Percentiles rank a stretch among this genome's conserved stretches.
phyloP scores from a whole-genome alignment of 2,797 vertebrate genomes.

The Mus caroli region DNA sequence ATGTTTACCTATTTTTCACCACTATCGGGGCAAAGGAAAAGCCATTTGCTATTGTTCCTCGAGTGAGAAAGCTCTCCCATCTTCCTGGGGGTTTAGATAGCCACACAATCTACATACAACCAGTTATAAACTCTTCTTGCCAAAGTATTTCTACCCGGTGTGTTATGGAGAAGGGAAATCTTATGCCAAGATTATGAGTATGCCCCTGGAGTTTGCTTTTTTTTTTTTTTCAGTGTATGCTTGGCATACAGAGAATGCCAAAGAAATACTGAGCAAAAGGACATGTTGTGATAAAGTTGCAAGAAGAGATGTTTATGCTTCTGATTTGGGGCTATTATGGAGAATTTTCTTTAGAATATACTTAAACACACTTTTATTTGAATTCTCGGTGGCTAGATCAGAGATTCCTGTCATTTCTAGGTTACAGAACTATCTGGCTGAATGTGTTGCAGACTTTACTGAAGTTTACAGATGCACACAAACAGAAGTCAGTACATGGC shows the following conservation, averaged over 20 bases:
- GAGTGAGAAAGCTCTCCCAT: neutral
- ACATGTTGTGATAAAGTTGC: conserved; percentile 19
- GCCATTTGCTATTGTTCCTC: neutral
- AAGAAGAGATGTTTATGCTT: conserved; percentile 38
- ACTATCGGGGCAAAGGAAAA: neutral
- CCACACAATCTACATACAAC: neutral
- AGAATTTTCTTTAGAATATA: conserved; percentile 45
- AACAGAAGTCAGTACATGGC: neutral
- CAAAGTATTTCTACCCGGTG: neutral
- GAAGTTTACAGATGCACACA: neutral
- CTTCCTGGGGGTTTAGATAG: neutral
- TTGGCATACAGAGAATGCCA: neutral
- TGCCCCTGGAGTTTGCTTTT: neutral
- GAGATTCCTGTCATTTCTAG: conserved; percentile 4
- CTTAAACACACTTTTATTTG: conserved; percentile 34
- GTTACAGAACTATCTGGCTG: conserved; percentile 5
- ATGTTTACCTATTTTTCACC: conserved; percentile 24
- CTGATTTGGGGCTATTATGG: conserved; percentile 1
- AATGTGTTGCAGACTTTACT: neutral
- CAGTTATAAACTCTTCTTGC: conserved; percentile 6
- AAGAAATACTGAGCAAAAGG: conserved; percentile 1
- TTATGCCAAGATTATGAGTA: neutral
- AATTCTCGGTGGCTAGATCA: neutral
- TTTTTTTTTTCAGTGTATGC: neutral
- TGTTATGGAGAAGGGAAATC: neutral